Base-by-base conservation (phyloP, 2,113 vertebrate species). In the Eptesicus fuscus region DNA sequence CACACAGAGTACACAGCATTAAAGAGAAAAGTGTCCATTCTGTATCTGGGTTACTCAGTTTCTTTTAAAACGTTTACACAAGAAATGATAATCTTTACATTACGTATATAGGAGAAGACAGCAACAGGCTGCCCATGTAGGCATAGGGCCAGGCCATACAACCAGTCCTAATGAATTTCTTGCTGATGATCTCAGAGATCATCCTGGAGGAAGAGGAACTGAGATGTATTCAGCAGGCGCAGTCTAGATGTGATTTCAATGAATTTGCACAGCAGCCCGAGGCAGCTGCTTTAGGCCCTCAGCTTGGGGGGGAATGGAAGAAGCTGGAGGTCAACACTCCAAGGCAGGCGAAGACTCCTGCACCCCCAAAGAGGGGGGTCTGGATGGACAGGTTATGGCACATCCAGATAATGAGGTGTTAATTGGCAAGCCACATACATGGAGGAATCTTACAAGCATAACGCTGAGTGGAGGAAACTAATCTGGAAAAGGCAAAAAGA, bases 141-240 rank as follows among this genome's bases (percentile, higher is more conserved):
- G 69, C 35, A 4, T 0, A 9, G 35, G 73, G 70, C 70, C 74
- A 9, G 32, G 77, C 35, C 30, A 12, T 8, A 37, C 1, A 17
- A 74, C 7, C 2, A 17, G 74, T 7, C 25, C 77, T 40, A 11
- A 2, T 25, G 14, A 11, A 47, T 14, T 65, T 53, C 70, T 40
- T 22, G 25, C 22, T n/a, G 44, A 47, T 73, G 74, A 61, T 10
- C 63, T 78, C 49, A 9, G 30, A 37, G 47, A 77, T 59, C 23
- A 18, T 40, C 71, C n/a, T 25, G 13, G 17, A 79, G 20, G 40
- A 92, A 88, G 94, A 80, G 83, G 92, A 63, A 92, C 76, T 30
- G 80, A 73, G 65, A 63, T 1, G 22, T 4, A 65, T 1, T 30
- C 32, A 23, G 61, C 61, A 59, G 61, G 61, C 10, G 0, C 17